Evolutionary conservation across 2,888 invertebrate species (phyloP).

Genomic region (Ormyrus labotus): DNA sequence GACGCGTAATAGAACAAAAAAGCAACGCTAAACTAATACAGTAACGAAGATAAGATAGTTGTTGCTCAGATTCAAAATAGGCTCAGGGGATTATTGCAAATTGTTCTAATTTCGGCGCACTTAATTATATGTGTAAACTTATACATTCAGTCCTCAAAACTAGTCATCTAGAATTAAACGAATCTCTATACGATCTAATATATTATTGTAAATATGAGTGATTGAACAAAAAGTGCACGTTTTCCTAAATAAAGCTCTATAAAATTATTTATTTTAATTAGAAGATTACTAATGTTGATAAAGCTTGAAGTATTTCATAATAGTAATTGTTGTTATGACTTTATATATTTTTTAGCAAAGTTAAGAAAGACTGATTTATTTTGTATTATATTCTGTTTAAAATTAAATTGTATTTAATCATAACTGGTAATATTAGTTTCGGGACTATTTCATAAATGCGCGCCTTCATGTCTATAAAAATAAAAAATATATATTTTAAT

Average conservation of each 20-base stretch:
- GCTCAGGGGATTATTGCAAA: slow-evolving; percentile 46
- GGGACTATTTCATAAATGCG: slow-evolving; percentile 2
- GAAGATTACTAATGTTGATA: slow-evolving; percentile 6
- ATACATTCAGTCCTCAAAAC: slow-evolving; percentile 61
- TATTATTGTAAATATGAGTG: slow-evolving; percentile 57
- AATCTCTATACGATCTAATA: slow-evolving; percentile 58
- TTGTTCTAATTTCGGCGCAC: slow-evolving; percentile 47
- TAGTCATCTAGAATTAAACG: slow-evolving; percentile 62
- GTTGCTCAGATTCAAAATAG: slow-evolving; percentile 42
- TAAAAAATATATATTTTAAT: slow-evolving; percentile 5
- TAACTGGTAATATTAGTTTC: slow-evolving; percentile 3
- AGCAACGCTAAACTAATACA: slow-evolving; percentile 1
- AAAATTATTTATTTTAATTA: slow-evolving; percentile 41
- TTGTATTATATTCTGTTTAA: slow-evolving; percentile 35
- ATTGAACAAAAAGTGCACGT: slow-evolving; percentile 53
- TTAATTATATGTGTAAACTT: slow-evolving; percentile 55
- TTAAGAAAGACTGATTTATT: slow-evolving; percentile 54
- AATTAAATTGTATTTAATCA: slow-evolving; percentile 14
- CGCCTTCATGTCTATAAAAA: background rate
- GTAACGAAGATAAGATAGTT: slow-evolving; percentile 9
- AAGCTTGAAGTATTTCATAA: background rate
- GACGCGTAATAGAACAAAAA: slow-evolving; percentile 5
- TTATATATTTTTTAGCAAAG: slow-evolving; percentile 25
- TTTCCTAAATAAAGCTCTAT: slow-evolving; percentile 32
- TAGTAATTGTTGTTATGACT: slow-evolving; percentile 12